Evolutionary conservation across 2,797 vertebrate species (phyloP).

Genomic region (Sitta carolinensis): DNA sequence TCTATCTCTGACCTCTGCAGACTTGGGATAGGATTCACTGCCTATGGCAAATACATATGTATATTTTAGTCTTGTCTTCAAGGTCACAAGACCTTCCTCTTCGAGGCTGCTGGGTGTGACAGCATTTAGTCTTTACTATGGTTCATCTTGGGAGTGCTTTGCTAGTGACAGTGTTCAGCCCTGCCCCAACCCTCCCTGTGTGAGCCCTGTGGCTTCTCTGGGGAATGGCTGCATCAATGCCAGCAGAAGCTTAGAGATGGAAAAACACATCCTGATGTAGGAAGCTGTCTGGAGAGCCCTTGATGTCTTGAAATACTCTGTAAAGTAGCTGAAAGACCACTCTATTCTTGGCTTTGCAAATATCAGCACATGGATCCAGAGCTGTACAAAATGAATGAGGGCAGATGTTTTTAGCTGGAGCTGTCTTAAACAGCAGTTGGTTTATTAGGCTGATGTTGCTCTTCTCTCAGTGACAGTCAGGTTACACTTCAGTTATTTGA

Average conservation of each 20-base stretch:
- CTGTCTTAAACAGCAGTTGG: conserved; percentile 1
- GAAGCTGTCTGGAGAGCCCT: neutral
- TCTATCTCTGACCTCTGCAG: neutral
- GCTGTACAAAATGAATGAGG: neutral
- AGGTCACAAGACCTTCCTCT: neutral
- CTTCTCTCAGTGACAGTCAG: neutral
- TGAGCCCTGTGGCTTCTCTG: neutral
- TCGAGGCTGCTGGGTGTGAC: neutral
- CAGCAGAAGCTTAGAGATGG: neutral
- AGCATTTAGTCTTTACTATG: neutral
- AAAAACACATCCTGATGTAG: neutral
- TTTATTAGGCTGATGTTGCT: neutral
- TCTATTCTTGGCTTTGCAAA: neutral
- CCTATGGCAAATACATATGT: neutral
- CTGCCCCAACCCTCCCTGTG: neutral
- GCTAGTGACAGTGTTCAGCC: neutral
- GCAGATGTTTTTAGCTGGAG: neutral
- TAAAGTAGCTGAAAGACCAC: conserved; percentile 19
- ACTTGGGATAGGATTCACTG: neutral
- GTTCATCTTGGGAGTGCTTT: neutral
- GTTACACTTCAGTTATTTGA: conserved; percentile 23
- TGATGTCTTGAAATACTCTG: conserved; percentile 12
- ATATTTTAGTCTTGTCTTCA: neutral
- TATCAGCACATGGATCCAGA: neutral
- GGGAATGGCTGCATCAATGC: neutral